Evolutionary conservation across 2,888 invertebrate genomes (phyloP).

Genomic region (Smittia aterrima): DNA sequence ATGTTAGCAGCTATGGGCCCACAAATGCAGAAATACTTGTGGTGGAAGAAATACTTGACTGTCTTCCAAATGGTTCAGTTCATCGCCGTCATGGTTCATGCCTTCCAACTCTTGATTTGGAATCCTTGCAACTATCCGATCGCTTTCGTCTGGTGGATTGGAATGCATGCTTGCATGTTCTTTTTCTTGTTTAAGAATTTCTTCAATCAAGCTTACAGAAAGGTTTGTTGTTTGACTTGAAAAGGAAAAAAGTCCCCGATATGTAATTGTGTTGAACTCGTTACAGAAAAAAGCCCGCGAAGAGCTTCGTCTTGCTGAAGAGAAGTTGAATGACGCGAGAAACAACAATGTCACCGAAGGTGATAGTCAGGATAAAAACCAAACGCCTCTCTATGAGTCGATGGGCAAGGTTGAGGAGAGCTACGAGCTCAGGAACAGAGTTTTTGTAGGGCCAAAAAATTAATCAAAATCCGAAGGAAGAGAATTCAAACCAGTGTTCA

Average conservation of each 20-base stretch:
- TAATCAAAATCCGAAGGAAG: background rate
- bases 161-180: constrained; percentile 93
- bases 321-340: constrained; percentile 29
- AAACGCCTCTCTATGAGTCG: constrained; percentile 47
- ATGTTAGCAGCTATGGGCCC: constrained; percentile 90
- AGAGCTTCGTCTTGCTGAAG: background rate
- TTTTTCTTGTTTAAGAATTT: constrained; percentile 93
- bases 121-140: constrained; percentile 89
- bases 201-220: constrained; percentile 77
- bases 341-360: constrained; percentile 10
- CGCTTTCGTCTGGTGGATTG: constrained; percentile 93
- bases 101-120: constrained; percentile 81
- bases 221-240: constrained; percentile 62
- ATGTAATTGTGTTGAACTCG: constrained; percentile 65
- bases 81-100: constrained; percentile 84
- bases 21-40: constrained; percentile 77
- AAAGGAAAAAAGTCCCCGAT: constrained; percentile 79
- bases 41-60: constrained; percentile 96
- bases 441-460: constrained; percentile 42
- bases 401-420: constrained; percentile 47
- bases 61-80: constrained; percentile 93
- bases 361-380: constrained; percentile 43
- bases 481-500: background rate
- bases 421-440: constrained; percentile 50
- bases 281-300: constrained; percentile 5